A percentile compares a stretch with the other conserved stretches of the same genome.
These are phyloP conservation scores for Ramphastos sulfuratus DNA, from an alignment of 2,113 vertebrate genomes.

Conservation along the genomic window DNA sequence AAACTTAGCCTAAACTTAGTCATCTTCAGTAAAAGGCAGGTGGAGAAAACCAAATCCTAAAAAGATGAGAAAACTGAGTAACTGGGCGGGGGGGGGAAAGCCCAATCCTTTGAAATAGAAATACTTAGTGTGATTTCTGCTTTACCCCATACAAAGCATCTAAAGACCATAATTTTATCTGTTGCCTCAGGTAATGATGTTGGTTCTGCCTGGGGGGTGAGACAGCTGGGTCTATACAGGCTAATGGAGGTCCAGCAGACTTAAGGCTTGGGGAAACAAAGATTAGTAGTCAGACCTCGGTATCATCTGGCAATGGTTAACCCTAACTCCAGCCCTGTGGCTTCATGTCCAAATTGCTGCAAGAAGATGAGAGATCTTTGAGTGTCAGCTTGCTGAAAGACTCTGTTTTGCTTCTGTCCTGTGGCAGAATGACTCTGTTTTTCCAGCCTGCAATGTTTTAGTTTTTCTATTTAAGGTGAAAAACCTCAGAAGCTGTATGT, in stretches of 20 bases:
- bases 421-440: constrained; percentile 24
- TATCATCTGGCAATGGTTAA: background rate
- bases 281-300: background rate
- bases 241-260: background rate
- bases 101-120: background rate
- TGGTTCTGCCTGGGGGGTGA: background rate
- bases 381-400: background rate
- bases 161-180: background rate
- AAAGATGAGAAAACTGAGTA: background rate
- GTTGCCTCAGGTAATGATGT: background rate
- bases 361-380: background rate
- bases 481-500: constrained; percentile 42
- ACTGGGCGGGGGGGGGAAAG: fast-evolving
- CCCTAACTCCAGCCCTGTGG: background rate
- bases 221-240: background rate
- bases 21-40: background rate
- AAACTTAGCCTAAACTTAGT: background rate
- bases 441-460: constrained; percentile 24
- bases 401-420: background rate
- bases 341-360: background rate
- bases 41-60: background rate
- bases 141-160: background rate
- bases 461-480: constrained; percentile 50
- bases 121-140: background rate
- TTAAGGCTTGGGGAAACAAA: background rate